These are phyloP conservation scores for Apteryx mantelli DNA, from an alignment of 2,113 vertebrate genomes.

Conservation along the genomic window DNA sequence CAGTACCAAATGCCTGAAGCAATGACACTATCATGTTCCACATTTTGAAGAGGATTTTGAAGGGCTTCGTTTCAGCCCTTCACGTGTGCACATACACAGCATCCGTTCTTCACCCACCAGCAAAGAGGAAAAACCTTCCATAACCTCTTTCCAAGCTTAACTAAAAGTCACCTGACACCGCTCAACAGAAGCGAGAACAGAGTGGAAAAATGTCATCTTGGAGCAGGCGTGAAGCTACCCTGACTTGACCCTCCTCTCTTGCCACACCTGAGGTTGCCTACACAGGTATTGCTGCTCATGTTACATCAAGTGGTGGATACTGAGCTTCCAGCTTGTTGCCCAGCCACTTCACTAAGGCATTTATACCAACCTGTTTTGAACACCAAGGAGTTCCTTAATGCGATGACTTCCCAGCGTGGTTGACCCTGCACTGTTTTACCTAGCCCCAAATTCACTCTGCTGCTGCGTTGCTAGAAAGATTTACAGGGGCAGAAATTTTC, in stretches of 20 bases:
- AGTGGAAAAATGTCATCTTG: not conserved
- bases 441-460: not conserved
- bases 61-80: not conserved
- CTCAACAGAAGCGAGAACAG: not conserved
- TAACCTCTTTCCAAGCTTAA: not conserved
- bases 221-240: not conserved
- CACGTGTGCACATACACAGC: not conserved
- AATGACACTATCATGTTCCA: not conserved
- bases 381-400: not conserved
- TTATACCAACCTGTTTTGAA: not conserved
- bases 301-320: rapidly evolving
- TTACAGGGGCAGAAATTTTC: not conserved
- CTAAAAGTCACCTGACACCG: not conserved
- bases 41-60: not conserved
- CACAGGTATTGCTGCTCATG: rapidly evolving
- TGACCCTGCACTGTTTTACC: not conserved
- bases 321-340: not conserved
- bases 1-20: not conserved
- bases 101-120: not conserved
- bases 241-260: not conserved
- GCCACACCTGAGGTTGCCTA: rapidly evolving
- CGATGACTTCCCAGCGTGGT: not conserved
- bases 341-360: not conserved
- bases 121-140: not conserved
- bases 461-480: not conserved